Evolutionary conservation across 2,888 invertebrate species (phyloP).

Genomic region (Physocephala rufipes): DNA sequence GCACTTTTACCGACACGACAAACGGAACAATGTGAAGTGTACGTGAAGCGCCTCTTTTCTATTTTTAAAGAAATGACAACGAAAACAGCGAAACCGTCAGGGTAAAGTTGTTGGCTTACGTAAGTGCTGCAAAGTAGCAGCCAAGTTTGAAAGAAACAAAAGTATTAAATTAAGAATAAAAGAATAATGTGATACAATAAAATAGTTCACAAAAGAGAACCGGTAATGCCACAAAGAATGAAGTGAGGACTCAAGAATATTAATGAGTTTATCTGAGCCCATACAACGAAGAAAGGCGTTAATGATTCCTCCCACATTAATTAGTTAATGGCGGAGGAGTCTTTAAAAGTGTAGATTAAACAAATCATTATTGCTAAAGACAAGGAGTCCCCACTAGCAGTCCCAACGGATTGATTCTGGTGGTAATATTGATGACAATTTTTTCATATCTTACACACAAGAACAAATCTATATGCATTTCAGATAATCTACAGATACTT

Average conservation of each 20-base stretch:
- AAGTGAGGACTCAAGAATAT: background rate
- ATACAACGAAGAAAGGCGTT: background rate
- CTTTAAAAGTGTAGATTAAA: background rate
- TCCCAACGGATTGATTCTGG: background rate
- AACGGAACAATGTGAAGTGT: constrained; percentile 3
- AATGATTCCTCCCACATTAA: constrained; percentile 8
- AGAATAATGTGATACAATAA: background rate
- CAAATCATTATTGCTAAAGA: background rate
- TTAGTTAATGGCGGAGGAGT: constrained; percentile 28
- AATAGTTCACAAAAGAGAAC: background rate
- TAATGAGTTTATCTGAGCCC: background rate
- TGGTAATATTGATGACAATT: constrained; percentile 10
- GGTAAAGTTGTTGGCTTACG: background rate
- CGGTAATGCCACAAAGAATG: no score
- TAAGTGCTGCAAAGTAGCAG: constrained; percentile 8
- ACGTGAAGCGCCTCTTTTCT: constrained; percentile 18
- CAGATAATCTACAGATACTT: background rate
- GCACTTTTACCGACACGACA: background rate
- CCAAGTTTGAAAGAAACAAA: background rate
- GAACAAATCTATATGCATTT: constrained; percentile 1
- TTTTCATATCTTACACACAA: constrained; percentile 3
- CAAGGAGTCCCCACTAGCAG: background rate
- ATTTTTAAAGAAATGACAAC: background rate
- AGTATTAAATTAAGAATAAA: background rate
- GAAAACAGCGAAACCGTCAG: background rate